A percentile compares a stretch with the other conserved stretches of the same genome.
Conservation (phyloP, 2,113 vertebrate genomes). For the Brachionichthys hirsutus region DNA sequence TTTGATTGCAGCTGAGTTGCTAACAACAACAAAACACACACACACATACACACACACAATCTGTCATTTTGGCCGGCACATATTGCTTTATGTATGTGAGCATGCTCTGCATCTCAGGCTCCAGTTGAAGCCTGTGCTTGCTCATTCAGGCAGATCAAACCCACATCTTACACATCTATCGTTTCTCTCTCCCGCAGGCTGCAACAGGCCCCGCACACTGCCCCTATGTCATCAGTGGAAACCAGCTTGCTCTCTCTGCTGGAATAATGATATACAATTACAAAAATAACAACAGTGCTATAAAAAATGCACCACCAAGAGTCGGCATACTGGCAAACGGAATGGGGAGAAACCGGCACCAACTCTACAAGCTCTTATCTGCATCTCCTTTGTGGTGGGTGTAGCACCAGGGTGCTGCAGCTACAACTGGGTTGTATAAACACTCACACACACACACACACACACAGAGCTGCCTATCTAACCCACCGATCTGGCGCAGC, state of each 20-base stretch:
- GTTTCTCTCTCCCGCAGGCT: constrained; percentile 62
- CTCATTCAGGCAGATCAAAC: constrained; percentile 57
- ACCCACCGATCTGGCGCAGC: constrained; percentile 66
- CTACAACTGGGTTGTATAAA: constrained; percentile 57
- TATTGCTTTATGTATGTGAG: background rate
- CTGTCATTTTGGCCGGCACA: background rate
- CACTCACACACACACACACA: no score
- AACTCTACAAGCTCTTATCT: constrained; percentile 15
- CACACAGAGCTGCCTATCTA: constrained; percentile 69
- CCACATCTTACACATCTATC: constrained; percentile 53
- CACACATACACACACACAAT: no score
- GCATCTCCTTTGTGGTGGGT: constrained; percentile 12
- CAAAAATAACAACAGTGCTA: constrained; percentile 67
- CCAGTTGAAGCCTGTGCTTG: constrained; percentile 25
- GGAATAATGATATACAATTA: constrained; percentile 76
- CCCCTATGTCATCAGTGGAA: constrained; percentile 71
- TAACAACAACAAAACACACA: no score
- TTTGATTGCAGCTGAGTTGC: no score
- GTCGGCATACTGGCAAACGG: constrained; percentile 21
- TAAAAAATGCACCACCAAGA: constrained; percentile 43
- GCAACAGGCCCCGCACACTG: constrained; percentile 65
- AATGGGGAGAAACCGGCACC: constrained; percentile 26
- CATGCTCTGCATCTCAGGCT: constrained; percentile 6
- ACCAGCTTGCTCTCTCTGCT: constrained; percentile 60
- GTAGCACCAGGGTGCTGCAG: constrained; percentile 9